A percentile compares a stretch with the other conserved stretches of the same genome.
phyloP scores from a whole-genome alignment of 2,888 invertebrate genomes.

The Caenorhabditis auriculariae region DNA sequence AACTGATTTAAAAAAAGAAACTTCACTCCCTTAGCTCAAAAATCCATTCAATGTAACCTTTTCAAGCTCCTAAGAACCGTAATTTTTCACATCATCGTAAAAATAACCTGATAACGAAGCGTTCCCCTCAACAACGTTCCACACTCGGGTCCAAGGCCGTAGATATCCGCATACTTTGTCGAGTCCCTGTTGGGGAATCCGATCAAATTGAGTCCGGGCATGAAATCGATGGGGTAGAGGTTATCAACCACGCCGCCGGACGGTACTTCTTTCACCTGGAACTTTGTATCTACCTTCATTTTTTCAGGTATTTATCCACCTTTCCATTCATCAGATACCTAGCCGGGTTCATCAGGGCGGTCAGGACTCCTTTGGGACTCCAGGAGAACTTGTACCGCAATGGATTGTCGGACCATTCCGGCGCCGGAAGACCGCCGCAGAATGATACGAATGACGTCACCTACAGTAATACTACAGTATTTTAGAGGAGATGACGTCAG shows the following conservation, averaged over 20 bases:
- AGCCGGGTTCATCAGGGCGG: constrained; percentile 86
- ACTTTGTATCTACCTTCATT: constrained; percentile 6
- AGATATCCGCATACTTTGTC: constrained; percentile 80
- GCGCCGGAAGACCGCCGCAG: constrained; percentile 95
- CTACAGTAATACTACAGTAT: constrained; percentile 43
- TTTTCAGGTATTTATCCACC: constrained; percentile 65
- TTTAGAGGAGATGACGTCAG: too few species aligned
- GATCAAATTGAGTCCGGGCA: constrained; percentile 87
- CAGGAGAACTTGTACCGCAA: constrained; percentile 86
- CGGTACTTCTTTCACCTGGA: constrained; percentile 75
- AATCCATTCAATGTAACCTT: constrained; percentile 49
- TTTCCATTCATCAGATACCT: constrained; percentile 81
- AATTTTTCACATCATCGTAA: too few species aligned
- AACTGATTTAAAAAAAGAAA: too few species aligned
- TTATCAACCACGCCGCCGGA: constrained; percentile 85
- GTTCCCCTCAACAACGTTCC: constrained; percentile 90
- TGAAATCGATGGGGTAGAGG: constrained; percentile 79
- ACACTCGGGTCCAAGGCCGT: constrained; percentile 77
- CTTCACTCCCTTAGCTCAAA: background rate
- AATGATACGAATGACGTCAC: constrained; percentile 92
- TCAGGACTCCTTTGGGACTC: constrained; percentile 89
- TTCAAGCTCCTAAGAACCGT: too few species aligned
- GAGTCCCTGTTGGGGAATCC: constrained; percentile 97
- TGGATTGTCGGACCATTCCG: constrained; percentile 87
- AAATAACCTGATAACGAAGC: constrained; percentile 82